A percentile compares a stretch with the other conserved stretches of the same genome.
Evolutionary conservation across 92 coral and sea anemone genomes (phyloP).

Genomic region (Meandrina meandrites): DNA sequence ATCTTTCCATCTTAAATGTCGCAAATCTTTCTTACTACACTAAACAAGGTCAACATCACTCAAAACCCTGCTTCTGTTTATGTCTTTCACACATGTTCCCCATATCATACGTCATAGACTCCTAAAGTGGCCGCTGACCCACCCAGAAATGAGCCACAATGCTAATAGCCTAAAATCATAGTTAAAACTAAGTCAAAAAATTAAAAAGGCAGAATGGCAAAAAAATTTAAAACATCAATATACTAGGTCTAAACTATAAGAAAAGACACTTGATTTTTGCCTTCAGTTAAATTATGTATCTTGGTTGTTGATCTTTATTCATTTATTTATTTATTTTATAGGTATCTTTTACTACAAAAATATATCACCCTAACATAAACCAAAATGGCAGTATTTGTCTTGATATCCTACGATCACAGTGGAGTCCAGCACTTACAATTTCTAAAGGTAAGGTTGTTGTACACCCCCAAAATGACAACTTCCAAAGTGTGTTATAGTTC

Average conservation of each 20-base stretch:
- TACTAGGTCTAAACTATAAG: too few relatives aligned
- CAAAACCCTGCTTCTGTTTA: background rate
- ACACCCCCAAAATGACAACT: background rate
- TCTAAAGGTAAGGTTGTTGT: constrained; percentile 79
- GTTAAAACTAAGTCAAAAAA: background rate
- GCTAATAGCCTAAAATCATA: background rate
- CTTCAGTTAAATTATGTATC: too few relatives aligned
- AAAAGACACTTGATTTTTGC: too few relatives aligned
- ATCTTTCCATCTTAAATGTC: too few relatives aligned
- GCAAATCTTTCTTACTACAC: too few relatives aligned
- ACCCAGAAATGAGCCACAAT: background rate
- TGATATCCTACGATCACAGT: constrained; percentile 98
- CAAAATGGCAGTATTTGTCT: constrained; percentile 99
- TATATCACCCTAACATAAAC: constrained; percentile 99
- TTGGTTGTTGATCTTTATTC: background rate
- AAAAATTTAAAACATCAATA: background rate
- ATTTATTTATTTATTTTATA: constrained; percentile 26
- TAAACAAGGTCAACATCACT: background rate
- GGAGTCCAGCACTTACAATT: constrained; percentile 99
- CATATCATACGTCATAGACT: background rate
- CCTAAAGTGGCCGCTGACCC: background rate
- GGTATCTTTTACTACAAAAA: constrained; percentile 99
- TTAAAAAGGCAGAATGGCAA: background rate
- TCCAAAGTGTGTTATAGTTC: too few relatives aligned
- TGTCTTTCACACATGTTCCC: background rate